phyloP scores from a whole-genome alignment of 2,113 vertebrate species.

The Cochlearius cochlearius region DNA sequence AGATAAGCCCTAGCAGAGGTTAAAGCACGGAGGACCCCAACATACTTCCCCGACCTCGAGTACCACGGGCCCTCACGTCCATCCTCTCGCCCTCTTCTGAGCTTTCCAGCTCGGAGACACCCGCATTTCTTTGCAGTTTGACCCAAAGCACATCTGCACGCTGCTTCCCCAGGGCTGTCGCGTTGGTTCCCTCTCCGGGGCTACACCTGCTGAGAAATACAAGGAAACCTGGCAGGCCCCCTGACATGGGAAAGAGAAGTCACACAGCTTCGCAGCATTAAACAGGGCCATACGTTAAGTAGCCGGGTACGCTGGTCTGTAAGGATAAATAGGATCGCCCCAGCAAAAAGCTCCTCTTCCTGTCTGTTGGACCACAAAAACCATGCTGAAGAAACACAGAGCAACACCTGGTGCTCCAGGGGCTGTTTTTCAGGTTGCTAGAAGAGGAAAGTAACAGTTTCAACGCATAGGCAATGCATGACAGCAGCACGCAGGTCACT shows the following conservation, averaged over 20 bases:
- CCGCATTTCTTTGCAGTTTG: background rate
- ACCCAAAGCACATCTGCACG: background rate
- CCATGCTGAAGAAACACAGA: background rate
- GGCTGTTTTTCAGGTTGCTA: background rate
- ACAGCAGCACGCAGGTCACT: background rate
- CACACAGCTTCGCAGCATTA: background rate
- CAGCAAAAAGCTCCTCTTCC: background rate
- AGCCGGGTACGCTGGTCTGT: background rate
- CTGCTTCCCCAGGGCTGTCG: background rate
- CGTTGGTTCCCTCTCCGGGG: background rate
- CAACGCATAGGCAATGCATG: rapidly evolving
- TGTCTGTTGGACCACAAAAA: conserved; percentile 61
- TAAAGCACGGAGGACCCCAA: background rate
- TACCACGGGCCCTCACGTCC: background rate
- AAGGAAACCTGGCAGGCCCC: background rate
- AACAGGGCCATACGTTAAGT: background rate
- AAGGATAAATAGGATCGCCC: background rate
- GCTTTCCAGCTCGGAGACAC: background rate
- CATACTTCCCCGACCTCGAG: rapidly evolving
- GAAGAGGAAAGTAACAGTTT: background rate
- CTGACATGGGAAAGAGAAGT: background rate
- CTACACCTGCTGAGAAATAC: background rate
- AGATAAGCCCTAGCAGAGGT: background rate
- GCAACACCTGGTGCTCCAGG: conserved; percentile 24
- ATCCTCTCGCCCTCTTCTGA: background rate